Evolutionary conservation across 2,888 invertebrate genomes (phyloP).

Genomic region (Drosophila gaucha): DNA sequence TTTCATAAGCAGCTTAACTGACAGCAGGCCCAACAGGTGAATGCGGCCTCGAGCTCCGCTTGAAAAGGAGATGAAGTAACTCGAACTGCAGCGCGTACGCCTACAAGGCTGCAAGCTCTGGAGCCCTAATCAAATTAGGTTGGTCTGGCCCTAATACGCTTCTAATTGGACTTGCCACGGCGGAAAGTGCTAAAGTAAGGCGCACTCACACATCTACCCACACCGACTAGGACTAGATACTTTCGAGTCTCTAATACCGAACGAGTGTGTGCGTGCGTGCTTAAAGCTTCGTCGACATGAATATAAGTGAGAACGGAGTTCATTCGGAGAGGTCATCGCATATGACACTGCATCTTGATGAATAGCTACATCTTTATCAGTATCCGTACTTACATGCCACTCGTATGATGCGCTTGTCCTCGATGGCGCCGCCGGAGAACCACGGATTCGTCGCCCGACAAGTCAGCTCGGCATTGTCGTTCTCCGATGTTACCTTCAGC

Average conservation of each 20-base stretch:
- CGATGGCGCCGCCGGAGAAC: slow-evolving; percentile 92
- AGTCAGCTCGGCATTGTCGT: slow-evolving; percentile 92
- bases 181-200: slow-evolving; percentile 36
- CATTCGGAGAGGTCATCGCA: slow-evolving; percentile 10
- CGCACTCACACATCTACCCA: slow-evolving; percentile 8
- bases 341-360: not conserved
- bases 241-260: slow-evolving; percentile 32
- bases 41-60: slow-evolving; percentile 11
- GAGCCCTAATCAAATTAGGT: slow-evolving; percentile 66
- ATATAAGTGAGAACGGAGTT: slow-evolving; percentile 41
- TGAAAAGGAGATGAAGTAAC: not conserved
- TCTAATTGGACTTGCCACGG: slow-evolving; percentile 70
- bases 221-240: slow-evolving; percentile 25
- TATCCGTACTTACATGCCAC: slow-evolving; percentile 92
- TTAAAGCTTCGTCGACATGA: slow-evolving; percentile 50
- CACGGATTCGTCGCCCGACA: slow-evolving; percentile 95
- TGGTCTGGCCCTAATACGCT: slow-evolving; percentile 64
- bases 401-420: slow-evolving; percentile 91
- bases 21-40: slow-evolving; percentile 23
- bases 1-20: slow-evolving; percentile 69
- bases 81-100: slow-evolving; percentile 9
- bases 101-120: slow-evolving; percentile 13
- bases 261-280: not conserved
- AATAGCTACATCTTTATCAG: too few relatives aligned
- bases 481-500: slow-evolving; percentile 90